Base-by-base conservation (phyloP, 2,888 invertebrate species). In the Cephus sareptanus region DNA sequence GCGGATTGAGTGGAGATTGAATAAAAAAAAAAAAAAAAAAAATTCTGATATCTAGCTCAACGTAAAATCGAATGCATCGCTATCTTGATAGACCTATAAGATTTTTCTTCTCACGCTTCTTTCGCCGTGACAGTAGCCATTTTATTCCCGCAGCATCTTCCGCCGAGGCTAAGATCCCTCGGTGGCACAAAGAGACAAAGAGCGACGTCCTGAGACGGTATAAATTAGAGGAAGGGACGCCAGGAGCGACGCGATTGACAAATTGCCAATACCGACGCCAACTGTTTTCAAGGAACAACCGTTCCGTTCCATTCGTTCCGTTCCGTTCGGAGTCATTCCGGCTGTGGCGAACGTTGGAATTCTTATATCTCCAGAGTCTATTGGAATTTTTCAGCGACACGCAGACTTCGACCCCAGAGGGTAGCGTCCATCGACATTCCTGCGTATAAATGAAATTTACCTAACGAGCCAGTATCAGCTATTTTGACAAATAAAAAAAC, bases 181-280 rank as follows among this genome's bases (percentile, higher is more conserved):
- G 2, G 23, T 23, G 9, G 23, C 23, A 9, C 56, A 56, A 56
- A 56, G 56, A 56, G 56, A 56, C 56, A 56, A 23, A 56, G 56
- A 56, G 23, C 56, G 56, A 23, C 56, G 56, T 56, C 56, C 31
- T 2, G 31, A 31, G 71, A 34, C n/a, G 31, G 34, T 71, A 71
- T 71, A 71, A 71, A 71, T 71, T 71, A 71, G 71, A 71, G 12
- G 33, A 12, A 34, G 11, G 71, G 71, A 71, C 71, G 71, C 71
- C 71, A 12, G 33, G 31, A 71, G 13, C 71, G 71, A 71, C 76
- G 73, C 74, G 75, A 76, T 79, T 80, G 82, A 83, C 82, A 83
- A 84, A 82, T 83, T 81, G 81, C 75, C 79, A 79, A 84, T 84
- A 79, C 81, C 79, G 75, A 79, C 80, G 79, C 81, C 82, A 81